Conservation (phyloP, 2,113 vertebrate species). For the Burhinus oedicnemus region DNA sequence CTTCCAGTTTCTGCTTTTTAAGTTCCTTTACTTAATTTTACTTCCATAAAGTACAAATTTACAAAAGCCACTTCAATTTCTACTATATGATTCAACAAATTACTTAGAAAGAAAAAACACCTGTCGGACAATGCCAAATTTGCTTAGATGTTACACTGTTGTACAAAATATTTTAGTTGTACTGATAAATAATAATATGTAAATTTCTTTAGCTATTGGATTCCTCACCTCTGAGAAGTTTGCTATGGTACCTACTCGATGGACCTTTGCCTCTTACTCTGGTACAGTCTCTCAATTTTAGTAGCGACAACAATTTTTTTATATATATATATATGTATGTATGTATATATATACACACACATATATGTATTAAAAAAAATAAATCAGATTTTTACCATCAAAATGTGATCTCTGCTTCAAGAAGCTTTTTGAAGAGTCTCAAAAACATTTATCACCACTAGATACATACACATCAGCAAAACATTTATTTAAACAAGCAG, state of each 20-base stretch:
- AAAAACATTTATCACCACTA: not conserved
- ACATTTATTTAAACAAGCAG: not conserved
- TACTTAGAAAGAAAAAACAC: not conserved
- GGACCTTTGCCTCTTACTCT: not conserved
- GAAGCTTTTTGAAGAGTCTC: not conserved
- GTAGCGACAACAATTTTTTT: not conserved
- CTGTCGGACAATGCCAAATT: not conserved
- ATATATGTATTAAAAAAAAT: no score
- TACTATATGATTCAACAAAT: not conserved
- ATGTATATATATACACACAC: no score
- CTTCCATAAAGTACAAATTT: not conserved
- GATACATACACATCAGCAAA: not conserved
- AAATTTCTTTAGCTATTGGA: not conserved
- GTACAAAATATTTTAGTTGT: not conserved
- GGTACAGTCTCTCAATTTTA: not conserved
- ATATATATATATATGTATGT: no score
- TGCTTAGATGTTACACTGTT: not conserved
- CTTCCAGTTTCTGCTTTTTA: not conserved
- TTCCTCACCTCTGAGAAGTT: not conserved
- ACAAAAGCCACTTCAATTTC: not conserved
- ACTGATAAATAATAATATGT: not conserved
- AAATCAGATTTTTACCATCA: not conserved
- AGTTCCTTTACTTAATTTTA: not conserved
- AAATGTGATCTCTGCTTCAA: not conserved
- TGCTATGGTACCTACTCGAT: not conserved